Conservation (phyloP, 2,888 invertebrate genomes). For the Oconnorella tubifera region DNA sequence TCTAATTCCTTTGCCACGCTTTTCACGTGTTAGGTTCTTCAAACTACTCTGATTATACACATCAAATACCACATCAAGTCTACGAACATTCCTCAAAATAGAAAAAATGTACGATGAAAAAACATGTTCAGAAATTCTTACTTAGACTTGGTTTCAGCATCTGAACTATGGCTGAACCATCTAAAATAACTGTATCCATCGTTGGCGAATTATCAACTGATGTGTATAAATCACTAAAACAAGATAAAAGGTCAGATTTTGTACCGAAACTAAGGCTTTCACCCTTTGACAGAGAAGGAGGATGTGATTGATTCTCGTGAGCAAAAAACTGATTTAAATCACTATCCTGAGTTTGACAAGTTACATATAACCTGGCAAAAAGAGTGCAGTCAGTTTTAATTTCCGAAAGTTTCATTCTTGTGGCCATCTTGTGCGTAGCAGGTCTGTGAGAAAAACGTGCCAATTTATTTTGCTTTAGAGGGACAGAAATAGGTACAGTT, state of each 20-base stretch:
- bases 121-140: not conserved
- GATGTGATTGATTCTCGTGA: conserved; percentile 6
- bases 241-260: conserved; percentile 10
- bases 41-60: not conserved
- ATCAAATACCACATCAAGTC: conserved; percentile 1
- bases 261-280: not conserved
- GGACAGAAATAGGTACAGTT: not conserved
- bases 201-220: not conserved
- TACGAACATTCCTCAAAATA: not conserved
- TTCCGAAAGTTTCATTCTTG: not conserved
- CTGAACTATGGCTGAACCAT: conserved; percentile 9
- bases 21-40: not conserved
- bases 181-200: not conserved
- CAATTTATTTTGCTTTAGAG: not conserved
- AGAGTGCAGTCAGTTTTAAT: conserved; percentile 3
- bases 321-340: conserved; percentile 13
- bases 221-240: not conserved
- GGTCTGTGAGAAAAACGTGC: not conserved
- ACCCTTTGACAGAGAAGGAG: conserved; percentile 4
- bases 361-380: not conserved
- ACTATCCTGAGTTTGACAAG: conserved; percentile 7
- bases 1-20: conserved; percentile 8
- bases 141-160: conserved; percentile 8
- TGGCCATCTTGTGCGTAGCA: not conserved
- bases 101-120: not conserved